A percentile compares a stretch with the other conserved stretches of the same genome.
Evolutionary conservation across 2,113 vertebrate genomes (phyloP).

Genomic region (Podarcis raffonei): DNA sequence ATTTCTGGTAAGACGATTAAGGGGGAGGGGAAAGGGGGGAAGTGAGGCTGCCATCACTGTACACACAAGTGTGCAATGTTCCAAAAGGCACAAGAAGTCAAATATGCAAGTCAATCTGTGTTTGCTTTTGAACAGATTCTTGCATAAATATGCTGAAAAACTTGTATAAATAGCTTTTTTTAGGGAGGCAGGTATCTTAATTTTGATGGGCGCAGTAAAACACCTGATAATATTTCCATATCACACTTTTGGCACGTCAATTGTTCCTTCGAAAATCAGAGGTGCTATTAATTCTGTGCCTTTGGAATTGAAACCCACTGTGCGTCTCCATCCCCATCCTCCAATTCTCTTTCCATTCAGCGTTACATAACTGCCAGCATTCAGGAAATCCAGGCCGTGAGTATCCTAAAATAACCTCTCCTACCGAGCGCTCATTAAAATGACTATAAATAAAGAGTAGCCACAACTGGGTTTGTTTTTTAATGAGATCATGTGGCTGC

Average conservation of each 20-base stretch:
- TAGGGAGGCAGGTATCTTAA: constrained; percentile 10
- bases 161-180: constrained; percentile 16
- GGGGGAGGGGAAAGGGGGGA: constrained; percentile 52
- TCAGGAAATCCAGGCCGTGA: neutral
- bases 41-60: constrained; percentile 49
- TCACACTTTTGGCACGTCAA: neutral
- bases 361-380: neutral
- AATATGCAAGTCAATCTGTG: constrained; percentile 44
- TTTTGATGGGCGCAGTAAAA: constrained; percentile 9
- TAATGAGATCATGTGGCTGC: neutral
- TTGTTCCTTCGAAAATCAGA: constrained; percentile 19
- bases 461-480: neutral
- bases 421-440: neutral
- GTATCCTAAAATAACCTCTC: constrained; percentile 37
- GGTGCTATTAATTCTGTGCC: constrained; percentile 7
- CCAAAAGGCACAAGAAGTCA: constrained; percentile 60
- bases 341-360: neutral
- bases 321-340: neutral
- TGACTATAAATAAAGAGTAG: neutral
- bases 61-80: constrained; percentile 61
- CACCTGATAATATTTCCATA: accelerated
- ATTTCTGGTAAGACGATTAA: constrained; percentile 77
- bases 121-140: constrained; percentile 34
- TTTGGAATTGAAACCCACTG: constrained; percentile 14
- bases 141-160: neutral